Percentiles rank a stretch among this genome's conserved stretches.
phyloP scores from a whole-genome alignment of 2,888 invertebrate genomes.

The Eueremaeus valkanovi region DNA sequence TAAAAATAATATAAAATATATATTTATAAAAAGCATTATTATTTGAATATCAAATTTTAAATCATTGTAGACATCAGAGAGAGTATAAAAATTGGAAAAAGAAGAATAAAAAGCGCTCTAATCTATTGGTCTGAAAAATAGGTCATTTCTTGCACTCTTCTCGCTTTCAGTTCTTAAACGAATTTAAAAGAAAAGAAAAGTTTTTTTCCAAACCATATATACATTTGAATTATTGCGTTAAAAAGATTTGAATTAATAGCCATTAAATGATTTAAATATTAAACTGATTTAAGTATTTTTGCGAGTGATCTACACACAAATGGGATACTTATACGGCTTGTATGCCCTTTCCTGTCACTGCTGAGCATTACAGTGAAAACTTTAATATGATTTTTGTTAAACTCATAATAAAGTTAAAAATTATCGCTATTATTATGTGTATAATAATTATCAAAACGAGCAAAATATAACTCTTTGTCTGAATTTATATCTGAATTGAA shows the following conservation, averaged over 20 bases:
- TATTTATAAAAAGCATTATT: neutral
- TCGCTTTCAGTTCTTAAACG: neutral
- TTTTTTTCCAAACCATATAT: neutral
- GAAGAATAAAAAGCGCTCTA: neutral
- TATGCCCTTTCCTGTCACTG: no score
- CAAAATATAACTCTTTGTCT: constrained; percentile 22
- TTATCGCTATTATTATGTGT: constrained; percentile 4
- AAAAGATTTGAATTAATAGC: neutral
- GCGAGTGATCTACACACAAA: neutral
- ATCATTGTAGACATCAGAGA: neutral
- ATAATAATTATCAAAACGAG: constrained; percentile 15
- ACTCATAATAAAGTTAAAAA: neutral
- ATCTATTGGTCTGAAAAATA: constrained; percentile 2
- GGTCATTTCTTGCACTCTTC: neutral
- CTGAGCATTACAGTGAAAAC: no score
- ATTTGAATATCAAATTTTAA: constrained; percentile 1
- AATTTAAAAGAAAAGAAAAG: neutral
- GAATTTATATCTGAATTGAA: constrained; percentile 6
- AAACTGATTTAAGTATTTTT: no score
- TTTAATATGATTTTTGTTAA: neutral
- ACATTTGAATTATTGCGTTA: neutral
- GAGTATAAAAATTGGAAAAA: neutral
- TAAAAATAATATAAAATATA: neutral
- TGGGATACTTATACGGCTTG: no score
- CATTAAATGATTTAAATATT: neutral